phyloP scores from a whole-genome alignment of 2,113 vertebrate species.

The Hemichromis elongatus region DNA sequence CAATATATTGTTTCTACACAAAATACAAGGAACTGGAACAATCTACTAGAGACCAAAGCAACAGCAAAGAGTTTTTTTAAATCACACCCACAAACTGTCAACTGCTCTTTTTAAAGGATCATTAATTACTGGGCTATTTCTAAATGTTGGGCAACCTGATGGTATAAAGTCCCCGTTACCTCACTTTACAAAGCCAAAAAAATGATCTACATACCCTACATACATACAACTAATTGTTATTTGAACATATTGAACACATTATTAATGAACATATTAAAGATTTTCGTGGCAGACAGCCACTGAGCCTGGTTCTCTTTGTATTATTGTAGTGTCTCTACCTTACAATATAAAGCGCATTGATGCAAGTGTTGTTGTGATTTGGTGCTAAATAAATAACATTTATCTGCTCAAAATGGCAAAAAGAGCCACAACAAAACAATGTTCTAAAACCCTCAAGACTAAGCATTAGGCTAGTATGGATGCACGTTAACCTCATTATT shows the following conservation, averaged over 20 bases:
- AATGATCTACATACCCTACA: background rate
- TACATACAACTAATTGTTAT: background rate
- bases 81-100: background rate
- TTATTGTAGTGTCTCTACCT: background rate
- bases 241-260: background rate
- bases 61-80: background rate
- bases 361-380: background rate
- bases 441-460: background rate
- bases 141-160: background rate
- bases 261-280: background rate
- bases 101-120: background rate
- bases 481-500: background rate
- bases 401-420: background rate
- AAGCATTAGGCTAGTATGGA: background rate
- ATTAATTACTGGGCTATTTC: background rate
- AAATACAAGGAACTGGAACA: background rate
- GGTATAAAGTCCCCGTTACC: background rate
- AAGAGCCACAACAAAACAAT: background rate
- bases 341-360: background rate
- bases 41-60: background rate
- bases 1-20: background rate
- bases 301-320: background rate
- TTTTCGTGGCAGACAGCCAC: background rate
- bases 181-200: background rate
- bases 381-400: background rate